Conservation (phyloP, 2,113 vertebrate genomes). For the Burhinus bistriatus region DNA sequence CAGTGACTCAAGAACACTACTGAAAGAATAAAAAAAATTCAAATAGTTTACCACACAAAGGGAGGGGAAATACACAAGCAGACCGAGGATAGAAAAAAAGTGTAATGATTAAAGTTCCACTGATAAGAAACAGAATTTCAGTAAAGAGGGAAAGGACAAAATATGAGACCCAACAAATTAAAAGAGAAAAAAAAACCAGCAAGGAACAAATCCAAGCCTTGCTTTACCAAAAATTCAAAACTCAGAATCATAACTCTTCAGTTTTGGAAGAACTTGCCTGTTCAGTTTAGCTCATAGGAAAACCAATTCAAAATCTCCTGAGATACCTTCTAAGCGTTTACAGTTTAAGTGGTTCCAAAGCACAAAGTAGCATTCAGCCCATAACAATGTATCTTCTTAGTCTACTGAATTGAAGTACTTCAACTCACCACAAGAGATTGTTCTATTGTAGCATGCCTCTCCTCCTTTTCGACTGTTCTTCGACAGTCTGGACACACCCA, state of each 20-base stretch:
- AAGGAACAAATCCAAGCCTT: not conserved
- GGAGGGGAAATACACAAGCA: not conserved
- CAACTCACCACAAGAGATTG: conserved; percentile 84
- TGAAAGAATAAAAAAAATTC: not conserved
- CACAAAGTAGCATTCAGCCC: not conserved
- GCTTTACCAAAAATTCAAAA: not conserved
- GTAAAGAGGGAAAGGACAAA: not conserved
- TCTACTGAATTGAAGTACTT: not conserved
- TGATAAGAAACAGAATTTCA: not conserved
- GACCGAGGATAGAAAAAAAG: accelerated
- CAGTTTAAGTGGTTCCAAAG: not conserved
- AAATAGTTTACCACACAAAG: not conserved
- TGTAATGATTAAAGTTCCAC: not conserved
- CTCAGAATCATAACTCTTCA: not conserved
- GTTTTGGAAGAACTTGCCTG: not conserved
- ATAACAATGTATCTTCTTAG: accelerated
- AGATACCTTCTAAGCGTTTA: not conserved
- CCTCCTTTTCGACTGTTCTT: conserved; percentile 91
- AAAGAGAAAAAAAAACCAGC: not conserved
- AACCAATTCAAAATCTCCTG: not conserved
- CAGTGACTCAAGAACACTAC: not conserved
- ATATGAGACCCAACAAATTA: not conserved
- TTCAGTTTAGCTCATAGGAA: not conserved
- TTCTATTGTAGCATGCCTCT: conserved; percentile 82
- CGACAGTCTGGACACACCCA: conserved; percentile 96